Evolutionary conservation across 2,113 vertebrate species (phyloP).

Genomic region (Ptychochromis oligacanthus): DNA sequence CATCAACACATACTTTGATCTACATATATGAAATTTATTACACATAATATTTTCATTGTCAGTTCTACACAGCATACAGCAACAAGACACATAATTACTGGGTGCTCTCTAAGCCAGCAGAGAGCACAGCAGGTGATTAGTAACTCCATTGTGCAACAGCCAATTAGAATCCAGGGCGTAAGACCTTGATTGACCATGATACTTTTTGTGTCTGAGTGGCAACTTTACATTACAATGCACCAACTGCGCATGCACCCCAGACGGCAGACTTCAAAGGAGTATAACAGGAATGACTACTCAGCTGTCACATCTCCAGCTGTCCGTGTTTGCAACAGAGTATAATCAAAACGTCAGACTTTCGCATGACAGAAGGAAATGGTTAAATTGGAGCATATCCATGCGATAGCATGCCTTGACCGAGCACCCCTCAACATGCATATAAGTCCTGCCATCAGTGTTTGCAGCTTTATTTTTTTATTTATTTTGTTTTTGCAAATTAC

Average conservation of each 20-base stretch:
- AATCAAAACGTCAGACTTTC: neutral
- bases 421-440: neutral
- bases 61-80: neutral
- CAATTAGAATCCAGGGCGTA: neutral
- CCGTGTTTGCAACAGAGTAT: neutral
- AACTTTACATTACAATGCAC: too few relatives aligned
- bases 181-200: neutral
- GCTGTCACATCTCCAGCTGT: too few relatives aligned
- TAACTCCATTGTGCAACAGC: neutral
- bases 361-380: neutral
- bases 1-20: neutral
- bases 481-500: neutral
- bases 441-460: neutral
- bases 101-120: neutral
- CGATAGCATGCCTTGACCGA: too few relatives aligned
- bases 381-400: neutral
- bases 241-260: too few relatives aligned
- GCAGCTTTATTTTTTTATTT: neutral
- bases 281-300: too few relatives aligned
- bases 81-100: neutral
- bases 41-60: neutral
- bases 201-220: neutral
- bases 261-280: too few relatives aligned
- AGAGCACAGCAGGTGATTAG: neutral
- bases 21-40: neutral